phyloP scores from a whole-genome alignment of 2,113 vertebrate species.

The Emydura subglobosa region DNA sequence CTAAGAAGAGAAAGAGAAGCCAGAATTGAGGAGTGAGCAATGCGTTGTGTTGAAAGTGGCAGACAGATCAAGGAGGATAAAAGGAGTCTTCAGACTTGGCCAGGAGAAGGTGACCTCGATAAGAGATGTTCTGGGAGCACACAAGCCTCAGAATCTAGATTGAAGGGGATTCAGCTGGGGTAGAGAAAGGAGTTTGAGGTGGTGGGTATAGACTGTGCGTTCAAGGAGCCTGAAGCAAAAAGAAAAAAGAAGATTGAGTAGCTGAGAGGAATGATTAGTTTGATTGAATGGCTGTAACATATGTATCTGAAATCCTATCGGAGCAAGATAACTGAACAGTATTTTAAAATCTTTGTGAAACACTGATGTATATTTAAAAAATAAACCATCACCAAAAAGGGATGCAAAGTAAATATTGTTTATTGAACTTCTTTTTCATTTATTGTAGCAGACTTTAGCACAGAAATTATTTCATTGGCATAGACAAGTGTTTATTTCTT shows the following conservation, averaged over 20 bases:
- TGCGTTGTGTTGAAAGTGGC: background rate
- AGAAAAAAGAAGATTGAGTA: background rate
- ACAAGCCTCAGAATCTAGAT: background rate
- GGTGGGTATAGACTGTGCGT: background rate
- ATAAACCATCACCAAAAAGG: background rate
- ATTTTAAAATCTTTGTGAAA: background rate
- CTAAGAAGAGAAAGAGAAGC: background rate
- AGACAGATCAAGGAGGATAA: background rate
- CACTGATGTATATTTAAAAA: background rate
- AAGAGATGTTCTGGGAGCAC: too few relatives aligned
- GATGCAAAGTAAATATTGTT: background rate
- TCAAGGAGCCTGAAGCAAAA: background rate
- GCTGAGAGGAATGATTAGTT: background rate
- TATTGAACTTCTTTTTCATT: slow-evolving; percentile 21
- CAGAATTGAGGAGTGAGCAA: background rate
- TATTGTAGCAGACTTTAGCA: background rate
- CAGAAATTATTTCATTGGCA: background rate
- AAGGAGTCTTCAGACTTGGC: background rate
- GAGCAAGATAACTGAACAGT: background rate
- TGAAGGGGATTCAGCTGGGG: background rate
- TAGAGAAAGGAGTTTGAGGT: background rate
- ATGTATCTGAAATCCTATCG: background rate
- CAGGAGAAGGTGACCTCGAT: background rate
- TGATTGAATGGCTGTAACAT: background rate
- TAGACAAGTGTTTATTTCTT: background rate